Evolutionary conservation across 2,113 vertebrate genomes (phyloP), one percentile per base, ranked within the genome.

Genomic region (Xiphophorus hellerii): DNA sequence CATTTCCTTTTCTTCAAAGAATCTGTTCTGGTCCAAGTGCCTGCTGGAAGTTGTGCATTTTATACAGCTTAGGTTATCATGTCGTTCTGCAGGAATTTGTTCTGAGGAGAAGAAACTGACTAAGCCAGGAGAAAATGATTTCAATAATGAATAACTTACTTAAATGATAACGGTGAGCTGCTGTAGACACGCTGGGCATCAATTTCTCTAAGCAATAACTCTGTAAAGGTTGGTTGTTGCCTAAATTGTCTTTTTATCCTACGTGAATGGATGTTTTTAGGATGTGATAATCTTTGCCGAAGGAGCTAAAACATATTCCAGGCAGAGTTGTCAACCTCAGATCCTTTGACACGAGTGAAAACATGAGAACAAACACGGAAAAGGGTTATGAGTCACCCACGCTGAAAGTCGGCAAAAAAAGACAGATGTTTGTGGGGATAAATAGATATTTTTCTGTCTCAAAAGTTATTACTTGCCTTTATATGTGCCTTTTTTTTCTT

Each of bases 101-200:
- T 61, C 80, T 70, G 12, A 31, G 69, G 54, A 8, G 27, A 69
- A 51, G 6, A 35, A 72, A 64, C 60, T n/a, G 64, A 29, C 22
- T 20, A 1, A 22, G 31, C n/a, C 31, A 69, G 51, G 69, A 54
- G 44, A 44, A 30, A 3, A 11, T 25, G 17, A 51, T 51, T 62
- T 29, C 1, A 17, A 62, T 30, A 28, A 28, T 28, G 63, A 82
- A 74, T 82, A 44, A 63, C 35, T 73, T 76, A 62, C 78, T 81
- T 31, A 62, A 87, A 88, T 83, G 80, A 84, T 81, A 77, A 77
- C 48, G 81, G 62, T 69, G 66, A 31, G 75, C 31, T 17, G 15
- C 54, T 81, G 80, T 84, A 88, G 66, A 84, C 71, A 88, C 69
- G 62, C n/a, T 20, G 44, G 69, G 54, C 76, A 85, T 76, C 37